Base-by-base conservation (phyloP, 2,888 invertebrate genomes). In the Willowsia nigromaculata region DNA sequence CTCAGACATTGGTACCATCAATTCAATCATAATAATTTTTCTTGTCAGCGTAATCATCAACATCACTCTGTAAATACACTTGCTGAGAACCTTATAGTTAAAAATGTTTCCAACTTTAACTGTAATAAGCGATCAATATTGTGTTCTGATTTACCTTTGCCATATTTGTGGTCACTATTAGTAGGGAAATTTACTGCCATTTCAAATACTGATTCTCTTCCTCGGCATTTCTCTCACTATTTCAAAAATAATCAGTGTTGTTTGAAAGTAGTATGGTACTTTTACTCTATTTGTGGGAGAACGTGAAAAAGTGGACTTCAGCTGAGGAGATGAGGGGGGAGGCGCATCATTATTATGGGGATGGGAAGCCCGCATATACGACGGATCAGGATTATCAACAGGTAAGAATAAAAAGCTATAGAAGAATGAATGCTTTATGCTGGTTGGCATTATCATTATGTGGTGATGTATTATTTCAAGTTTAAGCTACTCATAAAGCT, bases 301-400 rank as follows among this genome's bases (percentile, higher is more conserved):
- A 91, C 87, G 85, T 91, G 82, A 91, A 90, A 90, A 91, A 91
- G 90, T 91, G 91, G 91, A 90, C 90, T 84, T 91, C 91, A 68
- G 87, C 87, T 88, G 91, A 91, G 85, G 90, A 90, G 78, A 90
- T 90, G 90, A 83, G 88, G 88, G 84, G 89, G 1, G 89, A 76
- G 71, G 90, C 65, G 90, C 85, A 83, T 85, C 88, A 86, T 85
- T 89, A 83, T 85, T 86, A 86, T 76, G 87, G 83, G 82, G 86
- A 85, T 82, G 87, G 87, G 33, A 87, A 87, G 74, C 88, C 88
- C 47, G 85, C 85, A 18, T 88, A 88, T 37, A 88, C 88, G 9
- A 88, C 88, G 56, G 88, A 88, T 76, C 84, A 88, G 84, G 89
- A 85, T 85, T 89, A 81, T 89, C 89, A 89, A 85, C 89, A 89